Evolutionary conservation across 2,113 vertebrate species (phyloP).

Genomic region (Dunckerocampus dactyliophorus): DNA sequence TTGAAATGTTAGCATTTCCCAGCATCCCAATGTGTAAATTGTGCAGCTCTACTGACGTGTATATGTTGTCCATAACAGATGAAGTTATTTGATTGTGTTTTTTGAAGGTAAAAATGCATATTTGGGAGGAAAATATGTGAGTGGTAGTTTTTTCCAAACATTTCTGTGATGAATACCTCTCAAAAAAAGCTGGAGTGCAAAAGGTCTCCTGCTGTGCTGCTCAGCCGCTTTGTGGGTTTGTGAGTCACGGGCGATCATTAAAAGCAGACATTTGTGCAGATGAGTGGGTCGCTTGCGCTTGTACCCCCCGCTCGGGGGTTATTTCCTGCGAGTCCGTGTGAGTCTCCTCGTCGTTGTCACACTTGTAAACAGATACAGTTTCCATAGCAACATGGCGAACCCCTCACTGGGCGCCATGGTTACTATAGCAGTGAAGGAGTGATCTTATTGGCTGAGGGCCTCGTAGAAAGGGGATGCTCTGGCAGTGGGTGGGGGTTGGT

Average conservation of each 20-base stretch:
- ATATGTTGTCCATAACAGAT: no score
- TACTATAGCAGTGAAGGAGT: slow-evolving; percentile 60
- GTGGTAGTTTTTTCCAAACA: not conserved
- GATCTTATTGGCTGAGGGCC: slow-evolving; percentile 61
- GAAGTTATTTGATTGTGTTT: no score
- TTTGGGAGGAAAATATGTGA: not conserved
- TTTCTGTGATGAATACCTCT: slow-evolving; percentile 27
- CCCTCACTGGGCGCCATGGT: slow-evolving; percentile 75
- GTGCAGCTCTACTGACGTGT: no score
- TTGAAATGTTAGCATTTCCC: no score
- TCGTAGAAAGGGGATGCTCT: slow-evolving; percentile 53
- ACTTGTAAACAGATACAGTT: slow-evolving; percentile 92
- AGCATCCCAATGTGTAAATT: no score
- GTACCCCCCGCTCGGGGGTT: not conserved
- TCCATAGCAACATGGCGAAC: slow-evolving; percentile 79
- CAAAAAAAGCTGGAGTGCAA: slow-evolving; percentile 10
- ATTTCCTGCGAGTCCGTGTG: slow-evolving; percentile 23
- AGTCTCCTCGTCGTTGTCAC: slow-evolving; percentile 36
- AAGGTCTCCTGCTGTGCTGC: slow-evolving; percentile 27
- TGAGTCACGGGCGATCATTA: slow-evolving; percentile 11
- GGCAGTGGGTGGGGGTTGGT: slow-evolving; percentile 33
- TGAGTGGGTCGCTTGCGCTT: slow-evolving; percentile 8
- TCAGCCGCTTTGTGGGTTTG: slow-evolving; percentile 27
- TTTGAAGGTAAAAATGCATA: no score
- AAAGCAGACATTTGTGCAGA: slow-evolving; percentile 10